A percentile compares a stretch with the other conserved stretches of the same genome.
Conservation (phyloP, 2,113 vertebrate species). For the Phoenicopterus ruber region DNA sequence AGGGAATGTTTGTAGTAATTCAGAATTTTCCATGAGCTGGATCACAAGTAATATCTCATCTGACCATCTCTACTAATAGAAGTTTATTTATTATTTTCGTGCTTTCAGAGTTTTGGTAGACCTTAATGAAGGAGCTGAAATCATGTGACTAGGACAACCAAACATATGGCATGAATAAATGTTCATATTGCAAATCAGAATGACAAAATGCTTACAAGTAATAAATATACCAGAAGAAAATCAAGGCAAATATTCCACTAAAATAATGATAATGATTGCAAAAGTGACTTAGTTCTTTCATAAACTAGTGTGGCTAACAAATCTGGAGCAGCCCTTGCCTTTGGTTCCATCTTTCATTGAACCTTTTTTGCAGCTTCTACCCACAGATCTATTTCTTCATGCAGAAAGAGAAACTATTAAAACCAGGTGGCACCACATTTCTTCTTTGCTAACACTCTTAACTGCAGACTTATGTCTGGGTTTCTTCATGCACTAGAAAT, state of each 20-base stretch:
- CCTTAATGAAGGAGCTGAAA: not conserved
- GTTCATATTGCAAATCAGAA: not conserved
- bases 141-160: not conserved
- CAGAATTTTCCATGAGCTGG: not conserved
- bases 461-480: not conserved
- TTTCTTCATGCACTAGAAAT: conserved; percentile 22
- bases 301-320: not conserved
- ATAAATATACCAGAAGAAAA: not conserved
- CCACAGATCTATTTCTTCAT: not conserved
- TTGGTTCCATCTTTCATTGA: not conserved
- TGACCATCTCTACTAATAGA: not conserved
- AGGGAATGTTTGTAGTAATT: not conserved
- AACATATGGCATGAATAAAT: not conserved
- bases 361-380: not conserved
- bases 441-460: conserved; percentile 18
- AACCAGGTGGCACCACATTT: not conserved
- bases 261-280: not conserved
- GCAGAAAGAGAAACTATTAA: conserved; percentile 38
- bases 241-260: not conserved
- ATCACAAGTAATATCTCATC: not conserved
- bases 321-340: not conserved
- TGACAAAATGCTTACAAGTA: not conserved
- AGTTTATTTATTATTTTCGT: not conserved
- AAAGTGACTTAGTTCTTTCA: not conserved
- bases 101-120: not conserved